Base-by-base conservation (phyloP, 2,113 vertebrate genomes). In the Cariama cristata region DNA sequence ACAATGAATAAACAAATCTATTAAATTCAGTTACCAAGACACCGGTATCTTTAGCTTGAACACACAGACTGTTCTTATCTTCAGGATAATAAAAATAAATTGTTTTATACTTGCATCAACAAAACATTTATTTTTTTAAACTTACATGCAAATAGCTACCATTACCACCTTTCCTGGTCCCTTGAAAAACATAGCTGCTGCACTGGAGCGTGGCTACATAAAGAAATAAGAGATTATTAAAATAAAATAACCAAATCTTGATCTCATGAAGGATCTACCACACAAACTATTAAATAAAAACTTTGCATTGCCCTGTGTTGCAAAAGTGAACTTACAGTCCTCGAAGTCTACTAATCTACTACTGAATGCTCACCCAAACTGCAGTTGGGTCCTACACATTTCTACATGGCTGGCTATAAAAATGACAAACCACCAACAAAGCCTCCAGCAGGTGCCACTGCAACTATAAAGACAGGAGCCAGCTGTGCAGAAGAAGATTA, bases 81-180 rank as follows among this genome's bases (percentile, higher is more conserved):
- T n/a, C 55, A 77, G 16, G 49, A 92, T 62, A 94, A 87, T 30
- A 90, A 49, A 92, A 82, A 67, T 26, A 24, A 82, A 59, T 72
- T 55, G 71, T 33, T 92, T 77, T 55, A 42, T 9, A 88, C 9
- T 88, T 94, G 49, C 75, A 82, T 45, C 86, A 97, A 76, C 24
- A 84, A 96, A 92, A 38, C 12, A 11, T 14, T 77, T 90, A 20
- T 95, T 92, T 95, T 92, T 85, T 24, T 17, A 87, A 95, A 99
- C 99, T 99, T 99, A 99, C 99, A 99, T 99, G 98, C 99, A 99
- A 97, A 99, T 99, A 67, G 99, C 99, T 56, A 99, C 99, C 99
- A 99, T 99, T 72, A 99, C 99, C 96, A 99, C 99, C 95, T 99
- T 99, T 91, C 99, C 99, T 45, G 99, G 99, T 64, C 99, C 99